Percentiles rank a stretch among this genome's conserved stretches.
Evolutionary conservation across 2,888 invertebrate species (phyloP).

Genomic region (Carcina quercana): DNA sequence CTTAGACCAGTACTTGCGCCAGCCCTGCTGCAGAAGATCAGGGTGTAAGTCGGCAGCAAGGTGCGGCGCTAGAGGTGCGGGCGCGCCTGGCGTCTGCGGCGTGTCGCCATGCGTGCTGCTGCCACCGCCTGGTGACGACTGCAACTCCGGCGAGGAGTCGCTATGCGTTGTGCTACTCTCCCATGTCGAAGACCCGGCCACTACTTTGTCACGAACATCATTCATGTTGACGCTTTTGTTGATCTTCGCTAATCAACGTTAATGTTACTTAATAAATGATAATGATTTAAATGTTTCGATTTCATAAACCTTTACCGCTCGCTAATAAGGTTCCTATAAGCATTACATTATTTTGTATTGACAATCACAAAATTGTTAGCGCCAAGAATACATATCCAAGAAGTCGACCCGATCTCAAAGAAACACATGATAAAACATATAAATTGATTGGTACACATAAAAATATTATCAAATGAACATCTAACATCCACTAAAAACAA

Average conservation of each 20-base stretch:
- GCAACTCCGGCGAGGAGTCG: conserved; percentile 61
- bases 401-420: conserved; percentile 29
- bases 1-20: conserved; percentile 98
- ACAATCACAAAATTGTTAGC: conserved; percentile 52
- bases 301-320: conserved; percentile 10
- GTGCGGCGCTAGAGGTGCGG: conserved; percentile 65
- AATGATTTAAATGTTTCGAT: conserved; percentile 6
- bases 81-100: conserved; percentile 76
- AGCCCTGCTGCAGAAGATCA: conserved; percentile 85
- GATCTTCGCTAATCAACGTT: conserved; percentile 13
- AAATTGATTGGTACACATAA: conserved; percentile 17
- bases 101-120: conserved; percentile 40
- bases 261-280: conserved; percentile 13
- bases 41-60: conserved; percentile 64
- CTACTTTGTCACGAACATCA: conserved; percentile 70
- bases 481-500: conserved; percentile 30
- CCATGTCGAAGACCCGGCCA: conserved; percentile 64
- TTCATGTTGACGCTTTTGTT: conserved; percentile 61
- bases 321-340: conserved; percentile 49
- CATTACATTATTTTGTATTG: conserved; percentile 35
- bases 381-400: conserved; percentile 37
- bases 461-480: conserved; percentile 20
- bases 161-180: conserved; percentile 50
- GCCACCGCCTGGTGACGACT: conserved; percentile 58
- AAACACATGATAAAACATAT: conserved; percentile 26